Conservation (phyloP, 1,140 invertebrate species). For the Cydia fagiglandana region DNA sequence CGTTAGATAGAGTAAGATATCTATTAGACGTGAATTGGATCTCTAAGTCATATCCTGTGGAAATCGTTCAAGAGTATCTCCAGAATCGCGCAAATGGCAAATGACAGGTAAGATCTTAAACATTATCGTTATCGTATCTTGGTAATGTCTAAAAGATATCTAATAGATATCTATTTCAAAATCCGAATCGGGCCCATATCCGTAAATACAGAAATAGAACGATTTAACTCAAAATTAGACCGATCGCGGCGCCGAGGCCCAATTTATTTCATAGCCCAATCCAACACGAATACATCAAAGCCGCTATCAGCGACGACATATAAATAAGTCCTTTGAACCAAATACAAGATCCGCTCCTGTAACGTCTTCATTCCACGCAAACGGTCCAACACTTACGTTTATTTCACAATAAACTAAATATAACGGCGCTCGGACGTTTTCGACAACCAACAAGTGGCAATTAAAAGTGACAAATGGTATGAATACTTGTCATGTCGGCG, state of each 20-base stretch:
- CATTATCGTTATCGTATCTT: too few relatives aligned
- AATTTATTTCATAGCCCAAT: slow-evolving; percentile 41
- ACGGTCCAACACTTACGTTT: slow-evolving; percentile 47
- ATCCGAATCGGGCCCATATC: too few relatives aligned
- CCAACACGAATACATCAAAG: slow-evolving; percentile 55
- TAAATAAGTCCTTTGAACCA: slow-evolving; percentile 61
- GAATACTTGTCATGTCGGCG: slow-evolving; percentile 52
- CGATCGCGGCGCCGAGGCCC: slow-evolving; percentile 13
- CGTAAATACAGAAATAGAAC: slow-evolving; percentile 12
- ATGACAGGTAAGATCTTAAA: too few relatives aligned
- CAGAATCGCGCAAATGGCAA: too few relatives aligned
- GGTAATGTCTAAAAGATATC: too few relatives aligned
- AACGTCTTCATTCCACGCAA: slow-evolving; percentile 64
- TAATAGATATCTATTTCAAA: too few relatives aligned
- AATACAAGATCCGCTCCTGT: slow-evolving; percentile 47
- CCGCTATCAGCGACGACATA: slow-evolving; percentile 58
- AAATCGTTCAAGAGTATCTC: too few relatives aligned
- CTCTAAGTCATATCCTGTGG: too few relatives aligned
- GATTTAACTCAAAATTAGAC: slow-evolving; percentile 19
- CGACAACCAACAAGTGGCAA: slow-evolving; percentile 74
- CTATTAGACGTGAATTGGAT: too few relatives aligned
- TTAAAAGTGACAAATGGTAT: slow-evolving; percentile 78
- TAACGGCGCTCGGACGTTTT: slow-evolving; percentile 67
- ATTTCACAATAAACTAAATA: slow-evolving; percentile 77
- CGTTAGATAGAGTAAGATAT: too few relatives aligned